These are phyloP conservation scores for Arothron firmamentum DNA, from an alignment of 2,113 vertebrate genomes.

Conservation along the genomic window DNA sequence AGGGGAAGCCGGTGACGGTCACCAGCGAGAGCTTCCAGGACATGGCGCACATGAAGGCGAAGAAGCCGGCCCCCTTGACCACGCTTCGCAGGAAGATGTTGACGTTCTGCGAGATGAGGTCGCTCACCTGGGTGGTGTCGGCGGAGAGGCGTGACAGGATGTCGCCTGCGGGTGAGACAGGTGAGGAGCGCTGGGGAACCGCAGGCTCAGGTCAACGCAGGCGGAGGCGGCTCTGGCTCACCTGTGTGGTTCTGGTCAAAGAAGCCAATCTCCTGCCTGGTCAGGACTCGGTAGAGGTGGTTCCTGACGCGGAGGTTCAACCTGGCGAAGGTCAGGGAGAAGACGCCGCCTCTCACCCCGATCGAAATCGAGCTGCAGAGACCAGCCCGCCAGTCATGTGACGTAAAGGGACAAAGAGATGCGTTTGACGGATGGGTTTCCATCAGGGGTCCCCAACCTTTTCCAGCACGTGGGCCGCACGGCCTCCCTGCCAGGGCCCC, in stretches of 20 bases:
- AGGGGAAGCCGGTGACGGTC: conserved; percentile 92
- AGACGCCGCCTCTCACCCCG: conserved; percentile 90
- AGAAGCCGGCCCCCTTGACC: conserved; percentile 82
- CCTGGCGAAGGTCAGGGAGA: conserved; percentile 86
- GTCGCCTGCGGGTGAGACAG: conserved; percentile 77
- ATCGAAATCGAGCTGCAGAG: conserved; percentile 88
- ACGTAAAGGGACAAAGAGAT: not conserved
- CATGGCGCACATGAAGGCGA: conserved; percentile 88
- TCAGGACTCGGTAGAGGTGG: conserved; percentile 86
- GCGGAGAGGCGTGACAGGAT: conserved; percentile 93
- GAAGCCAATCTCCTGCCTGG: conserved; percentile 91
- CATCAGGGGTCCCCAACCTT: too few species aligned
- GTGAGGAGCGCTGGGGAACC: not conserved
- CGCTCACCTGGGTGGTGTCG: conserved; percentile 93
- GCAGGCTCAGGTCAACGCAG: too few species aligned
- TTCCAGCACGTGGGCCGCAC: too few species aligned
- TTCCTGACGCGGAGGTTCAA: conserved; percentile 90
- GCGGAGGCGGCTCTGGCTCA: conserved; percentile 43
- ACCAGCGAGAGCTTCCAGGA: conserved; percentile 93
- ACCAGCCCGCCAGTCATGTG: conserved; percentile 48
- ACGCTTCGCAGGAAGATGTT: conserved; percentile 89
- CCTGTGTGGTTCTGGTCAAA: conserved; percentile 96
- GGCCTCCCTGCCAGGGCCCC: too few species aligned
- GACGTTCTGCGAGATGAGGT: conserved; percentile 93
- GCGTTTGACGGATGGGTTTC: too few species aligned